Evolutionary conservation across 2,113 vertebrate genomes (phyloP).

Genomic region (Cheirogaleus medius): DNA sequence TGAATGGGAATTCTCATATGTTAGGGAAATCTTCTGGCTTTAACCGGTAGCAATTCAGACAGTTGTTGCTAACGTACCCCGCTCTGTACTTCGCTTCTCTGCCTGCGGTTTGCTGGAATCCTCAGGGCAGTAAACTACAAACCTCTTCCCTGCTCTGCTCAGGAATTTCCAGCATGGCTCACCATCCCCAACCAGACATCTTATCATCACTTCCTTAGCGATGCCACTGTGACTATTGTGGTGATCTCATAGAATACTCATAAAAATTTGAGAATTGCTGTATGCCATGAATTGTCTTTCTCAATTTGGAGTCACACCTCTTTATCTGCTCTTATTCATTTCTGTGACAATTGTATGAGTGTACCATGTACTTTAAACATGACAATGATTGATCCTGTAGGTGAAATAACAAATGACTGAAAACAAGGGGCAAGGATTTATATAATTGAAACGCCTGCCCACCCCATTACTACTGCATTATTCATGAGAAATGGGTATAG

Average conservation of each 20-base stretch:
- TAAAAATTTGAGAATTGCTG: neutral
- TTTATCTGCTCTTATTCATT: neutral
- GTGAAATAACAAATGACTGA: conserved; percentile 6
- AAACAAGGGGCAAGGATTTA: neutral
- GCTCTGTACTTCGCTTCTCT: neutral
- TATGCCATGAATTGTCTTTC: neutral
- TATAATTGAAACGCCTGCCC: neutral
- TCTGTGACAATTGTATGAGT: neutral
- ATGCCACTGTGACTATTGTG: neutral
- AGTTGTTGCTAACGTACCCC: neutral
- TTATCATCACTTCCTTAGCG: neutral
- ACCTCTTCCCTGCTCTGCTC: neutral
- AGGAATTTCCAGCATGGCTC: neutral
- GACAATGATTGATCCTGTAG: neutral
- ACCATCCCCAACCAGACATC: neutral
- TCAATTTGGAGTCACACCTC: neutral
- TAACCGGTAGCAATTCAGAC: neutral
- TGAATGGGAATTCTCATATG: neutral
- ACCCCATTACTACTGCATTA: neutral
- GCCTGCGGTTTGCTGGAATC: neutral
- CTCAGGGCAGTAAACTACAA: neutral
- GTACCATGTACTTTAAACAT: neutral
- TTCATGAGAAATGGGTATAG: neutral
- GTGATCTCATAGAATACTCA: neutral
- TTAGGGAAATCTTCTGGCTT: neutral